Evolutionary conservation across 2,797 vertebrate species (phyloP).

Genomic region (Hyperoplus lanceolatus): DNA sequence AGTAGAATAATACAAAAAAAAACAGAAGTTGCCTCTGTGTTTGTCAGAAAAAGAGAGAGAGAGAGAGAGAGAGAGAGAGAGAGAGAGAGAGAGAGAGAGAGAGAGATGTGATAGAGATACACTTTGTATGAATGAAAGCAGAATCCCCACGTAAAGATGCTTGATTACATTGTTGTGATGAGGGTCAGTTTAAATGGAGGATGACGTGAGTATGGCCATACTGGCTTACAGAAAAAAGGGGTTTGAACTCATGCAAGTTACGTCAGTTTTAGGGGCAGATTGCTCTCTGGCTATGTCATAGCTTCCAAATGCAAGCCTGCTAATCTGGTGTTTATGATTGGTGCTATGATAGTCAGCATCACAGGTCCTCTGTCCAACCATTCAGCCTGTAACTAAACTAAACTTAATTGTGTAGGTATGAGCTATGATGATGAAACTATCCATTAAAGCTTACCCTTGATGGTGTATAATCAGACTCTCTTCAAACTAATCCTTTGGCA

Average conservation of each 20-base stretch:
- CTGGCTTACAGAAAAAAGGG: constrained; percentile 29
- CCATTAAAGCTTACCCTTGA: constrained; percentile 13
- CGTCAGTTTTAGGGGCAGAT: constrained; percentile 29
- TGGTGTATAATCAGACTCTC: constrained; percentile 7
- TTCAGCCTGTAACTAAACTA: neutral
- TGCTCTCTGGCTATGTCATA: constrained; percentile 17
- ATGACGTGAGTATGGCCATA: constrained; percentile 49
- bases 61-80: neutral
- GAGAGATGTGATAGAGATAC: neutral
- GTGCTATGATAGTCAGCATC: constrained; percentile 38
- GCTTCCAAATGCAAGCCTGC: constrained; percentile 30
- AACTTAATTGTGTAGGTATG: neutral
- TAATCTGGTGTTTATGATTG: constrained; percentile 47
- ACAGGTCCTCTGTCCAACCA: constrained; percentile 20
- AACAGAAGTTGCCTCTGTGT: neutral
- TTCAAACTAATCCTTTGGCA: constrained; percentile 11
- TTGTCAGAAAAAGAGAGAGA: neutral
- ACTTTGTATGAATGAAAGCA: constrained; percentile 18
- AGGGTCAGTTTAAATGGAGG: constrained; percentile 56
- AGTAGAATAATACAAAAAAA: neutral
- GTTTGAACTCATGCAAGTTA: constrained; percentile 38
- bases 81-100: neutral
- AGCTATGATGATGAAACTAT: constrained; percentile 14
- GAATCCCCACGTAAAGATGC: constrained; percentile 32
- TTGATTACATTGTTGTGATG: constrained; percentile 57